Evolutionary conservation across 2,888 invertebrate genomes (phyloP).

Genomic region (Trileptium ribeirensis): DNA sequence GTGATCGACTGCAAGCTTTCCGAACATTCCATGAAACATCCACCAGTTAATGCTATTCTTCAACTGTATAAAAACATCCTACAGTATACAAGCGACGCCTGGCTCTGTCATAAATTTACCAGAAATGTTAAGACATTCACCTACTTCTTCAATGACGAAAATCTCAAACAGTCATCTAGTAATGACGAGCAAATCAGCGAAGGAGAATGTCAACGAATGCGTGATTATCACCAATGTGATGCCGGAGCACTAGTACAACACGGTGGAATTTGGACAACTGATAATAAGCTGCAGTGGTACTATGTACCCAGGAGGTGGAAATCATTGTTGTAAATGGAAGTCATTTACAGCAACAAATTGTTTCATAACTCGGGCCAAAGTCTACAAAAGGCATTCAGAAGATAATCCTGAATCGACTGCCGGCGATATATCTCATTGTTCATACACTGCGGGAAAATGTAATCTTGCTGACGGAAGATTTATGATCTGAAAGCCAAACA

Average conservation of each 20-base stretch:
- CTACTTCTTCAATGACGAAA: constrained; percentile 12
- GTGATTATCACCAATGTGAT: background rate
- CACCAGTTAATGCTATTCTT: no score
- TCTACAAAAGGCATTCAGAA: background rate
- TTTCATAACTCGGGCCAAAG: background rate
- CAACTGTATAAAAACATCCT: no score
- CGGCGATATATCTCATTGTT: background rate
- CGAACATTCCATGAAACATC: no score
- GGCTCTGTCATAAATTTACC: no score
- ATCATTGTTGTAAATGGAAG: constrained; percentile 16
- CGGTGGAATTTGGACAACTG: background rate
- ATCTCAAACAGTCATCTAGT: background rate
- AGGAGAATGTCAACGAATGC: constrained; percentile 3
- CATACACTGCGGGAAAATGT: background rate
- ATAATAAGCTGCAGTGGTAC: constrained; percentile 8
- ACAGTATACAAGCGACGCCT: no score
- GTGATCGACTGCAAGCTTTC: no score
- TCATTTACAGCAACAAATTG: background rate
- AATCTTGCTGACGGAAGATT: background rate
- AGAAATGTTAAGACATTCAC: background rate
- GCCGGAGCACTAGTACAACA: background rate
- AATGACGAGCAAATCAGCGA: background rate
- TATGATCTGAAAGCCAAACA: background rate
- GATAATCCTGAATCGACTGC: background rate
- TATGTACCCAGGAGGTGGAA: constrained; percentile 9